These are phyloP conservation scores for Scomber scombrus DNA, from an alignment of 2,113 vertebrate genomes.

Conservation along the genomic window DNA sequence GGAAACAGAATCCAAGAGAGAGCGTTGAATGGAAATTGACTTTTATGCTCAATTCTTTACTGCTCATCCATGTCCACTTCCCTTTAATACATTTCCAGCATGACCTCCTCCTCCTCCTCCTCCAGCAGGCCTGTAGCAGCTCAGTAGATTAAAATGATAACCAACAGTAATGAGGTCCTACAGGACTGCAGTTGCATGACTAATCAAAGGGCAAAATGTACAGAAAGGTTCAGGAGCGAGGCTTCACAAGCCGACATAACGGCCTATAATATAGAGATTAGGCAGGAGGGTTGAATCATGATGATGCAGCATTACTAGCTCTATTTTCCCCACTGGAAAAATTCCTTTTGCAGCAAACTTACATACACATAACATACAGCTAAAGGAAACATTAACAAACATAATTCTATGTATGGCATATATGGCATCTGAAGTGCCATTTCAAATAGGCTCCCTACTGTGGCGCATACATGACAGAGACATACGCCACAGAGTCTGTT, in stretches of 20 bases:
- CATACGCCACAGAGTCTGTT: conserved; percentile 25
- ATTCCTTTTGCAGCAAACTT: too few relatives aligned
- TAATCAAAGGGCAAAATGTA: conserved; percentile 72
- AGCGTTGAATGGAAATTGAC: conserved; percentile 15
- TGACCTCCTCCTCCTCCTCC: conserved; percentile 46
- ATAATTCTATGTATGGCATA: not conserved
- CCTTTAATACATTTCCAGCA: conserved; percentile 73
- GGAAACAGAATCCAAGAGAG: conserved; percentile 20
- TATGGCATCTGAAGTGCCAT: conserved; percentile 42
- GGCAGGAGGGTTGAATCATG: conserved; percentile 21
- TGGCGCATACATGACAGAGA: conserved; percentile 18
- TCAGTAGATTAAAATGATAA: conserved; percentile 78
- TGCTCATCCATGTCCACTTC: conserved; percentile 70
- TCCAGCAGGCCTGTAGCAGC: conserved; percentile 49
- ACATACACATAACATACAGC: too few relatives aligned
- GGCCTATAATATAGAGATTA: conserved; percentile 50
- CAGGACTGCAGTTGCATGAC: conserved; percentile 72
- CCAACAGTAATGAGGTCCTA: conserved; percentile 80
- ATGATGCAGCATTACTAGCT: conserved; percentile 27
- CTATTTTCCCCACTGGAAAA: too few relatives aligned
- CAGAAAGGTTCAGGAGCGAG: conserved; percentile 44
- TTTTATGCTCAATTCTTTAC: conserved; percentile 52
- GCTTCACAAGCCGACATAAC: conserved; percentile 35
- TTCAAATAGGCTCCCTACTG: conserved; percentile 39
- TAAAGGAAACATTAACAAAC: too few relatives aligned